phyloP scores from a whole-genome alignment of 2,113 vertebrate genomes.

The Phylloscopus trochiloides region DNA sequence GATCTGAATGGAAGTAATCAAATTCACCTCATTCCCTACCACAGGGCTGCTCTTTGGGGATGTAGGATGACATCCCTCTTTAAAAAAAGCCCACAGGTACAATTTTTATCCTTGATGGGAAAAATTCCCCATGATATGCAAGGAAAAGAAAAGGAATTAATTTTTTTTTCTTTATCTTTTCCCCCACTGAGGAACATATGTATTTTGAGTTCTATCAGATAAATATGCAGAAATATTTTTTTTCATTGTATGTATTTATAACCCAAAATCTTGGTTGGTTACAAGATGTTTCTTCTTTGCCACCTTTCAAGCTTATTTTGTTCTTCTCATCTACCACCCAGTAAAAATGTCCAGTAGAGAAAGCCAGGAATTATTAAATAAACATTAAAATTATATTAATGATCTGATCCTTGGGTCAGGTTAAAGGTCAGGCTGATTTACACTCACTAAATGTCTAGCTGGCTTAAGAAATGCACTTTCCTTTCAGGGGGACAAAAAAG shows the following conservation, averaged over 20 bases:
- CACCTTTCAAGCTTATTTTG: neutral
- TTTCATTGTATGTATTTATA: neutral
- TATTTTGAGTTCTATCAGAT: neutral
- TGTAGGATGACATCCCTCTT: neutral
- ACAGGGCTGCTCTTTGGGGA: neutral
- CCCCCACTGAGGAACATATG: neutral
- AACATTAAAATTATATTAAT: neutral
- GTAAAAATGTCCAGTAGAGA: neutral
- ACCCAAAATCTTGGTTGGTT: neutral
- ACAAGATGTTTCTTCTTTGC: neutral
- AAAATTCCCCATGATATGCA: neutral
- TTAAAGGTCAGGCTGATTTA: neutral
- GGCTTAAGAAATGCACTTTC: neutral
- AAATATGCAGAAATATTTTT: neutral
- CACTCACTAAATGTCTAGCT: neutral
- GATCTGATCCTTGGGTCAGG: neutral
- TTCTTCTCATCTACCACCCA: neutral
- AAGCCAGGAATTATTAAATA: neutral
- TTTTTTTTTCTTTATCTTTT: neutral
- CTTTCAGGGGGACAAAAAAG: neutral
- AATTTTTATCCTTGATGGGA: neutral
- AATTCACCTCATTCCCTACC: neutral
- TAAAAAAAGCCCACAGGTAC: neutral
- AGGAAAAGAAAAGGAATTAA: neutral
- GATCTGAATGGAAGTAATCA: neutral